Base-by-base conservation (phyloP, 2,888 invertebrate species). In the Heteromyza rotundicornis region DNA sequence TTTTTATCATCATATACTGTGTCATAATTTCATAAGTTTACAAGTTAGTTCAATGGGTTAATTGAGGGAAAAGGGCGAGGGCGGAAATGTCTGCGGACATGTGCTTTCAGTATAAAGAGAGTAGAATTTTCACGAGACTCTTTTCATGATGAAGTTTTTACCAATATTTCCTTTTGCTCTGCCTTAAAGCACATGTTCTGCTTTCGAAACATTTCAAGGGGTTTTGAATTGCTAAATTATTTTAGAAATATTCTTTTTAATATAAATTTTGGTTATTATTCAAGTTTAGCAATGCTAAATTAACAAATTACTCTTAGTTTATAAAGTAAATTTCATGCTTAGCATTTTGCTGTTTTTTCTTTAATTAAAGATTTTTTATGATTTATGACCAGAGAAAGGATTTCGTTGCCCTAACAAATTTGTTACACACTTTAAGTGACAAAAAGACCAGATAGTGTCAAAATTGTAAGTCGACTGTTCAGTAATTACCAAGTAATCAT, bases 11-110 rank as follows among this genome's bases (percentile, higher is more conserved):
- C 27, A 2, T 27, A 53, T 27, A 16, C 12, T 24, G 2, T 50
- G 55, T 59, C 58, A 57, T 24, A 59, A 60, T 50, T 58, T 66
- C 59, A 62, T 63, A n/a, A n/a, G n/a, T n/a, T n/a, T n/a, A n/a
- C n/a, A n/a, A n/a, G n/a, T n/a, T n/a, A n/a, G n/a, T n/a, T n/a
- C n/a, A n/a, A n/a, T n/a, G n/a, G n/a, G 70, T 69, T 70, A 70
- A 70, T 69, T 69, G 32, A 32, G 32, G 27, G 27, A 27, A 27
- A 27, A 10, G n/a, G n/a, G n/a, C n/a, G n/a, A n/a, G n/a, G n/a
- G n/a, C 14, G 40, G 14, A 10, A 40, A 40, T 40, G n/a, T n/a
- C n/a, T 10, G 40, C 40, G 16, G 3, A 40, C 5, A 40, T 40
- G 40, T 40, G 40, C 40, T 40, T 40, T 40, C 3, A n/a, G 40